These are phyloP conservation scores for Caenorhabditis sulstoni DNA, from an alignment of 2,888 invertebrate genomes.

Conservation along the genomic window DNA sequence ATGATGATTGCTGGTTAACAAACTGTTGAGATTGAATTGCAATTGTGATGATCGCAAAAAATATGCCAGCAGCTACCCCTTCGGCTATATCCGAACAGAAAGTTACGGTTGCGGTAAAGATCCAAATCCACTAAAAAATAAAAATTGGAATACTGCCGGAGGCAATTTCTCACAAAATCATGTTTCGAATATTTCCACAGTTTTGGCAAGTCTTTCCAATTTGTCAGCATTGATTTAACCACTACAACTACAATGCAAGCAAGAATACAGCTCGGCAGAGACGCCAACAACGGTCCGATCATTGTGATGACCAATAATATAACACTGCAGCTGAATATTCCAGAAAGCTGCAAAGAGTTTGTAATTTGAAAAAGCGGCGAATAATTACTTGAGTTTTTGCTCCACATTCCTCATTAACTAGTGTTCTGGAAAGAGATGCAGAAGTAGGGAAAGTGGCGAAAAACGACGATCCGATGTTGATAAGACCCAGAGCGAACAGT, in stretches of 20 bases:
- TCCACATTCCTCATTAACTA: slow-evolving; percentile 69
- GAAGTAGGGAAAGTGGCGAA: slow-evolving; percentile 77
- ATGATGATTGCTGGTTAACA: slow-evolving; percentile 7
- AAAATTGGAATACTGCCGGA: neutral
- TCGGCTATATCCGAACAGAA: slow-evolving; percentile 88
- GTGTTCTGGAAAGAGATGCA: slow-evolving; percentile 67
- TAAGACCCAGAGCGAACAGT: slow-evolving; percentile 80
- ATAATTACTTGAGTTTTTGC: slow-evolving; percentile 66
- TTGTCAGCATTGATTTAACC: slow-evolving; percentile 83
- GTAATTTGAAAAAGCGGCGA: too few species aligned
- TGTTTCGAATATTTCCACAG: slow-evolving; percentile 88
- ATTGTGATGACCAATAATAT: slow-evolving; percentile 88
- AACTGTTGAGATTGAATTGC: slow-evolving; percentile 76
- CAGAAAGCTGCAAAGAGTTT: slow-evolving; percentile 85
- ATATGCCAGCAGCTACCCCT: slow-evolving; percentile 87
- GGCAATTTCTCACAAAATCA: too few species aligned
- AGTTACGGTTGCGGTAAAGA: slow-evolving; percentile 87
- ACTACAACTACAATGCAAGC: slow-evolving; percentile 82
- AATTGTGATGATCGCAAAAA: slow-evolving; percentile 87
- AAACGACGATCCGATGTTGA: slow-evolving; percentile 85
- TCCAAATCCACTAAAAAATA: slow-evolving; percentile 85
- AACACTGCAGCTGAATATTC: slow-evolving; percentile 87
- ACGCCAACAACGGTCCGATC: slow-evolving; percentile 91
- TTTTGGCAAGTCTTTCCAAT: slow-evolving; percentile 86
- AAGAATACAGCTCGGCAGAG: slow-evolving; percentile 85